phyloP scores from a whole-genome alignment of 1,140 invertebrate genomes.

The Temnothorax longispinosus region DNA sequence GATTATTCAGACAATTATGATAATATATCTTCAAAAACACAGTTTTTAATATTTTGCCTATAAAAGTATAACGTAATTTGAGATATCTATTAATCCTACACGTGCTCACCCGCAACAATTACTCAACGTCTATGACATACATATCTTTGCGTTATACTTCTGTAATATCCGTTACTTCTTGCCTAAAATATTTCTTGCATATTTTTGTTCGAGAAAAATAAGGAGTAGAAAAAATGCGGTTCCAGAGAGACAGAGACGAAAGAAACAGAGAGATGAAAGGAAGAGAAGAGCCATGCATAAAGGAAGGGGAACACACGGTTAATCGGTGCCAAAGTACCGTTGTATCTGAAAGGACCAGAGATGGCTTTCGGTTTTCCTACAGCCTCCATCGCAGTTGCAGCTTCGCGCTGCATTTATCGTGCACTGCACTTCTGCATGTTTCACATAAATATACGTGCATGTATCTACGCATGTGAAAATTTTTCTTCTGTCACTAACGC shows the following conservation, averaged over 20 bases:
- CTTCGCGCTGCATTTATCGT: slow-evolving; percentile 47
- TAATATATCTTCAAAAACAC: too few species aligned
- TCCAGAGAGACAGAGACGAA: slow-evolving; percentile 60
- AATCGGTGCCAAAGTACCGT: slow-evolving; percentile 85
- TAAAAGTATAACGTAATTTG: not conserved
- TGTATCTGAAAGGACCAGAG: slow-evolving; percentile 82
- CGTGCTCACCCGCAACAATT: not conserved
- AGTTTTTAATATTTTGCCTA: not conserved
- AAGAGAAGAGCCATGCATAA: slow-evolving; percentile 47
- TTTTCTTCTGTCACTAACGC: slow-evolving; percentile 18
- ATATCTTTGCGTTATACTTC: not conserved
- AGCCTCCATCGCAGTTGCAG: slow-evolving; percentile 66
- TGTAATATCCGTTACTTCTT: not conserved
- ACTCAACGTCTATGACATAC: not conserved
- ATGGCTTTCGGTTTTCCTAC: slow-evolving; percentile 78
- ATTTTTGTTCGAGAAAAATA: slow-evolving; percentile 31
- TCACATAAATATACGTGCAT: slow-evolving; percentile 3
- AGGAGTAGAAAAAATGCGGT: slow-evolving; percentile 59
- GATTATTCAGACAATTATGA: too few species aligned
- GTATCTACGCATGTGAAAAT: slow-evolving; percentile 24
- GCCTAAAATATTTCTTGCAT: slow-evolving; percentile 34
- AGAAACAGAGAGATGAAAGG: slow-evolving; percentile 60
- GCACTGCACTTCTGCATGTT: not conserved
- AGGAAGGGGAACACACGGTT: slow-evolving; percentile 69
- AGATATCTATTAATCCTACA: not conserved